Evolutionary conservation across 2,888 invertebrate genomes (phyloP).

Genomic region (Exocentrus adspersus): DNA sequence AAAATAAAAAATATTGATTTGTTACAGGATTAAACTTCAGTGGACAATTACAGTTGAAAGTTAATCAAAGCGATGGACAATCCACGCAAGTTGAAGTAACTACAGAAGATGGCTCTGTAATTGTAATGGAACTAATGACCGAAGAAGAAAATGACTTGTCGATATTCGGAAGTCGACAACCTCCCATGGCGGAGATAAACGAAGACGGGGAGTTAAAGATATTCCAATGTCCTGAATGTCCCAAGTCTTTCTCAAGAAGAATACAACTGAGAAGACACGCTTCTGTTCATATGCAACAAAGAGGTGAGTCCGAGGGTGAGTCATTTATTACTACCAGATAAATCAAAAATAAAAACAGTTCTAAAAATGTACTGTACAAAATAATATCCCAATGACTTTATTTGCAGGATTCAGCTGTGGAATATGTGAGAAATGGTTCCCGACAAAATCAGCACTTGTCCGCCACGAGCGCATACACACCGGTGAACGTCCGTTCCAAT

Average conservation of each 20-base stretch:
- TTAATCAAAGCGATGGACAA: conserved; percentile 58
- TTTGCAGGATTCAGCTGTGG: conserved; percentile 66
- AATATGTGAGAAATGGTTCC: conserved; percentile 74
- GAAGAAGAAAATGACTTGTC: conserved; percentile 54
- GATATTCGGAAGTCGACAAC: conserved; percentile 1
- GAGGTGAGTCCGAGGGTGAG: conserved; percentile 59
- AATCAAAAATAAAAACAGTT: too few species aligned
- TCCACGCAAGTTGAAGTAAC: conserved; percentile 63
- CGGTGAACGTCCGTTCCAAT: conserved; percentile 68
- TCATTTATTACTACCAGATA: not conserved
- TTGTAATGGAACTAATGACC: conserved; percentile 63
- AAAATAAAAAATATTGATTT: too few species aligned
- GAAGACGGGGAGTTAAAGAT: conserved; percentile 62
- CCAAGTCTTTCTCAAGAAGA: conserved; percentile 71
- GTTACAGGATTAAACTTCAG: conserved; percentile 54
- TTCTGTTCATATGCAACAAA: conserved; percentile 70
- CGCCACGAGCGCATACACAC: conserved; percentile 78
- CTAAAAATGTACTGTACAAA: too few species aligned
- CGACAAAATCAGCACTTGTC: conserved; percentile 73
- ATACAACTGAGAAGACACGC: conserved; percentile 71
- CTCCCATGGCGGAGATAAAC: conserved; percentile 45
- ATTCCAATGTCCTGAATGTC: conserved; percentile 72
- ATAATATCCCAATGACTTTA: not conserved
- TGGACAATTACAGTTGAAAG: conserved; percentile 61
- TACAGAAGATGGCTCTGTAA: conserved; percentile 64